Evolutionary conservation across 2,113 vertebrate species (phyloP).

Genomic region (Vidua macroura): DNA sequence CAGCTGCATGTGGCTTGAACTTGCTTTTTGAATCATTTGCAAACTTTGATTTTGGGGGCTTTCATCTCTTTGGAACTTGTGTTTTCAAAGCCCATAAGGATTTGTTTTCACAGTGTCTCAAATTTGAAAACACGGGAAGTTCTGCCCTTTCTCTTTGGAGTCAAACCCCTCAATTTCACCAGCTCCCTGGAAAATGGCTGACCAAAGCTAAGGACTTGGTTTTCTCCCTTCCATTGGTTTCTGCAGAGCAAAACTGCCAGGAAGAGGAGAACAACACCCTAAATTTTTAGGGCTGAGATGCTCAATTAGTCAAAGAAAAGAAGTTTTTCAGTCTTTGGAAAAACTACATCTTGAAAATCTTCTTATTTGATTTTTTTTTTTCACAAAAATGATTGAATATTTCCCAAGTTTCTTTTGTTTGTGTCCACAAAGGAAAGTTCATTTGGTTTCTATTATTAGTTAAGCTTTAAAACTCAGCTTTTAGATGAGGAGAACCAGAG

Average conservation of each 20-base stretch:
- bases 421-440: background rate
- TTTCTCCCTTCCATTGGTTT: background rate
- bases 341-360: background rate
- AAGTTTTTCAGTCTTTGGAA: background rate
- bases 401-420: background rate
- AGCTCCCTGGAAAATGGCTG: background rate
- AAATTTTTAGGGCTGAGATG: background rate
- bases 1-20: background rate
- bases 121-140: background rate
- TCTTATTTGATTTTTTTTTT: background rate
- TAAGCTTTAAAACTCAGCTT: background rate
- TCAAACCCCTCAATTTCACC: background rate
- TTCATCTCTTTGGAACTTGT: background rate
- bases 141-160: background rate
- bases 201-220: background rate
- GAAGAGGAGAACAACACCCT: background rate
- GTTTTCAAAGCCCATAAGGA: background rate
- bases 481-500: background rate
- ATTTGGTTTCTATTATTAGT: background rate
- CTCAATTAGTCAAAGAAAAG: background rate
- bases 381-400: background rate
- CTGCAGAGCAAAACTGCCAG: background rate
- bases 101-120: background rate
- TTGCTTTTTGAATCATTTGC: background rate
- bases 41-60: background rate